Conservation (phyloP, 2,797 vertebrate genomes). For the Onychomys torridus region DNA sequence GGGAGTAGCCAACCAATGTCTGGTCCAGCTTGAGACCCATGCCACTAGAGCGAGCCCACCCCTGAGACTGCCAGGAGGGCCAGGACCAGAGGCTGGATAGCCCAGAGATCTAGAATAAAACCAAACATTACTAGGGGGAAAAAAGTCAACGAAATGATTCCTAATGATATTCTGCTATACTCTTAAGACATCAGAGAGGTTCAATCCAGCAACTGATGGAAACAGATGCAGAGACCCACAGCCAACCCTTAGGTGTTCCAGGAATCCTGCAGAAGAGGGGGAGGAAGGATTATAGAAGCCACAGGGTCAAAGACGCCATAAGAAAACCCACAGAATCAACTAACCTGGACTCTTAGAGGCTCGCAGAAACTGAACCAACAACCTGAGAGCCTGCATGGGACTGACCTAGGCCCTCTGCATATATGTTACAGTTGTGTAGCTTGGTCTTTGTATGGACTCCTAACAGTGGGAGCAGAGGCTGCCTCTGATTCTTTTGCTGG, state of each 20-base stretch:
- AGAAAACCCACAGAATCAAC: background rate
- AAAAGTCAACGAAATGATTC: background rate
- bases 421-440: too few relatives aligned
- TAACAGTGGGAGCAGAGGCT: too few relatives aligned
- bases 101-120: background rate
- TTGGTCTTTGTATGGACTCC: too few relatives aligned
- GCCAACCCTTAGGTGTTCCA: background rate
- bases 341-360: background rate
- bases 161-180: background rate
- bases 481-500: too few relatives aligned
- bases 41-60: too few relatives aligned
- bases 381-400: background rate
- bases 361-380: background rate
- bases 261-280: background rate
- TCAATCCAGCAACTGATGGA: background rate
- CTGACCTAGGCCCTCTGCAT: background rate
- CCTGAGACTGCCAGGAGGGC: background rate
- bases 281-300: background rate
- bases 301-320: background rate
- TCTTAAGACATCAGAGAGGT: background rate
- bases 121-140: background rate
- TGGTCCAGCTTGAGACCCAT: too few relatives aligned
- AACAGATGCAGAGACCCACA: background rate
- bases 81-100: background rate
- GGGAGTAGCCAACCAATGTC: background rate